These are phyloP conservation scores for Caligus rogercresseyi DNA, from an alignment of 1,140 invertebrate genomes.

Conservation along the genomic window DNA sequence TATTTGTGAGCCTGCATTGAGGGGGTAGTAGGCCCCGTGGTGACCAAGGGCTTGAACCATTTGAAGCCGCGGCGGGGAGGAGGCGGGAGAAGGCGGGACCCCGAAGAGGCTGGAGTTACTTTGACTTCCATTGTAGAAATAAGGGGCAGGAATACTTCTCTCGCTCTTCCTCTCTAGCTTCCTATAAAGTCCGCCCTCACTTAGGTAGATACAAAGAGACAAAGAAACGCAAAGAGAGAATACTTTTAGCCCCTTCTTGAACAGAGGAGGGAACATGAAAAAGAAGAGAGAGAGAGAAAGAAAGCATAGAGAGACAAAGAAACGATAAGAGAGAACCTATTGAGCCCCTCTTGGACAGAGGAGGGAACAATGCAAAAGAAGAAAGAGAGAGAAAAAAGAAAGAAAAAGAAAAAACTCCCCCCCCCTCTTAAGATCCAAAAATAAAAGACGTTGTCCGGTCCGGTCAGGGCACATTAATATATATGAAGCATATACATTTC, in stretches of 20 bases:
- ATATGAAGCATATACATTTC: too few relatives aligned
- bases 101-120: not conserved
- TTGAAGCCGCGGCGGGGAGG: not conserved
- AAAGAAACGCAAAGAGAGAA: not conserved
- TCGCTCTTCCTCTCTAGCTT: not conserved
- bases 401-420: not conserved
- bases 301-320: not conserved
- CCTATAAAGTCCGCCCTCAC: not conserved
- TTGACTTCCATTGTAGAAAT: not conserved
- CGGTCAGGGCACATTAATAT: not conserved
- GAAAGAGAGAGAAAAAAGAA: not conserved
- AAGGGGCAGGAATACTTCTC: not conserved
- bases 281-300: not conserved
- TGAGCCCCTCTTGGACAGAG: too few relatives aligned
- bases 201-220: not conserved
- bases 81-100: not conserved
- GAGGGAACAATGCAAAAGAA: not conserved
- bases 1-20: not conserved
- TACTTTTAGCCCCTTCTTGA: not conserved
- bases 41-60: not conserved
- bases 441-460: not conserved
- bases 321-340: not conserved
- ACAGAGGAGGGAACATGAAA: not conserved
- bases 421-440: not conserved
- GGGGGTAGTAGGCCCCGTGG: not conserved